Conservation (phyloP, 2,113 vertebrate genomes). For the Lophius piscatorius region DNA sequence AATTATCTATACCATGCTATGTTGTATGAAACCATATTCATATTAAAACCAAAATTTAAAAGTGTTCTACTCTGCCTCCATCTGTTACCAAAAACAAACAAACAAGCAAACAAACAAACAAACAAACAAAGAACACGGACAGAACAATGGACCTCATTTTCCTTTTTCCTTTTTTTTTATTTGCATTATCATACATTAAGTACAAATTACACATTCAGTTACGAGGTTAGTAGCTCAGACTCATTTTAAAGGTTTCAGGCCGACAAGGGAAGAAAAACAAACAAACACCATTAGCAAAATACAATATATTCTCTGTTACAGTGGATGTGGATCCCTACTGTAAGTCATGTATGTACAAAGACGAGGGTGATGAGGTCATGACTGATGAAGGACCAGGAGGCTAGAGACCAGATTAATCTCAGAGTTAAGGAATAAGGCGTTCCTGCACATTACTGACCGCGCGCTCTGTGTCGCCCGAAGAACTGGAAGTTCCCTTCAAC, state of each 20-base stretch:
- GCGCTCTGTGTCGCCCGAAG: conserved; percentile 37
- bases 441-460: conserved; percentile 56
- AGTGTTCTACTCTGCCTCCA: too few species aligned
- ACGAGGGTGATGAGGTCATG: conserved; percentile 44
- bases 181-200: conserved; percentile 83
- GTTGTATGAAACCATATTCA: too few species aligned
- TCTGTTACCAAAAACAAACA: too few species aligned
- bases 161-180: conserved; percentile 70
- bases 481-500: conserved; percentile 34
- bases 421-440: conserved; percentile 68
- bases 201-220: conserved; percentile 79
- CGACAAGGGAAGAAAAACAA: conserved; percentile 53
- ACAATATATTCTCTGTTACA: conserved; percentile 71
- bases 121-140: too few species aligned
- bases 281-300: conserved; percentile 77
- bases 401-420: conserved; percentile 40
- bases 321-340: conserved; percentile 58
- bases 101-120: too few species aligned
- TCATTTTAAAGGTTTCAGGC: conserved; percentile 72
- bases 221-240: conserved; percentile 75
- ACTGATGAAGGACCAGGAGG: conserved; percentile 34
- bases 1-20: too few species aligned
- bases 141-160: conserved; percentile 36
- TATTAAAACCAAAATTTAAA: too few species aligned
- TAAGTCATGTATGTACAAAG: conserved; percentile 71